These are phyloP conservation scores for Falcaria lacertinaria DNA, from an alignment of 2,888 invertebrate species.

Conservation along the genomic window DNA sequence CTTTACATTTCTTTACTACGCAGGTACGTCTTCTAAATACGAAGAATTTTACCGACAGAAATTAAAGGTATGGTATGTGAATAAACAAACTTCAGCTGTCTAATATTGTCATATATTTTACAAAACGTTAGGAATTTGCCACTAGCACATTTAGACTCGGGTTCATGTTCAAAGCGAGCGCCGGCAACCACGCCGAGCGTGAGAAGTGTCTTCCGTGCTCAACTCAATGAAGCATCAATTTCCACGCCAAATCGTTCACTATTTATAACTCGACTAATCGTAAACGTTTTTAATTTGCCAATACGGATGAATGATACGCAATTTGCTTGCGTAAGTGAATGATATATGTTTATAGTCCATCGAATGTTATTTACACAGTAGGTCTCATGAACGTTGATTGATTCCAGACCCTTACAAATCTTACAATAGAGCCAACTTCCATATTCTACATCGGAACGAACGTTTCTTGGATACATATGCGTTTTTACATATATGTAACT, in stretches of 20 bases:
- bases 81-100: too few relatives aligned
- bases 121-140: neutral
- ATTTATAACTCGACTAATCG: slow-evolving; percentile 51
- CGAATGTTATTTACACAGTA: neutral
- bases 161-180: neutral
- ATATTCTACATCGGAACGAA: too few relatives aligned
- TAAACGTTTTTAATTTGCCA: slow-evolving; percentile 4
- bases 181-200: too few relatives aligned
- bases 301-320: neutral
- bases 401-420: neutral
- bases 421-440: neutral
- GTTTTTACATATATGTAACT: too few relatives aligned
- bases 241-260: slow-evolving; percentile 68
- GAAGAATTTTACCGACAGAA: too few relatives aligned
- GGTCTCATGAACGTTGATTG: neutral
- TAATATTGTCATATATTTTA: neutral
- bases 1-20: too few relatives aligned
- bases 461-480: too few relatives aligned
- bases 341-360: neutral
- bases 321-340: slow-evolving; percentile 2
- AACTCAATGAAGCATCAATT: slow-evolving; percentile 49
- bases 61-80: too few relatives aligned
- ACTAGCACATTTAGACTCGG: neutral
- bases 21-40: too few relatives aligned
- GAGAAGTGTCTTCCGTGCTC: slow-evolving; percentile 16